Evolutionary conservation across 2,888 invertebrate species (phyloP), one percentile per base, ranked within the genome.

Genomic region (Eristalis arbustorum): DNA sequence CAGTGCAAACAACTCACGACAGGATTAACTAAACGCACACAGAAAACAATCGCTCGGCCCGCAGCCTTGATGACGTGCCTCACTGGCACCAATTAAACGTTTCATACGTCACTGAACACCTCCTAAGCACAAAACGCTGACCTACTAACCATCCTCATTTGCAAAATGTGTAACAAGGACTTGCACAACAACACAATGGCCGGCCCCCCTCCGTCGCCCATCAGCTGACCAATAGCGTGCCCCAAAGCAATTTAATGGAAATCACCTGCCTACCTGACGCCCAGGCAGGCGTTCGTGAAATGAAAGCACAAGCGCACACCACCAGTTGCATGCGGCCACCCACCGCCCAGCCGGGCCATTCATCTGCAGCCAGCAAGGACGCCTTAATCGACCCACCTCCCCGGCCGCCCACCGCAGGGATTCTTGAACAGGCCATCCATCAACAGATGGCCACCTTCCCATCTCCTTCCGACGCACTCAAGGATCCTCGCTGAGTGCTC

Each of bases 111-210:
- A 69, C 76, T 78, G 56, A 82, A 66, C 68, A 84, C 75, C 49
- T 49, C 63, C 62, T 84, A 76, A 76, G 72, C 82, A 82, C 77
- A 82, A 62, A 31, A 82, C 77, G 61, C 49, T 78, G 85, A 82
- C 85, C 85, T 69, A 82, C 77, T 78, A 74, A 85, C 66, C 66
- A 73, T 31, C 71, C 74, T 56, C 77, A 74, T 85, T 85, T 81
- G 69, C 69, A 61, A 78, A 82, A 80, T 82, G 82, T 85, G 82
- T 85, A 85, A 82, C 85, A 82, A 82, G 82, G 85, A 61, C 85
- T 67, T 69, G 37, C 57, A 63, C 75, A 72, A 76, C 67, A 75
- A 80, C 62, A 63, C 80, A 67, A 72, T 31, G 10, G 31, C 10
- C 10, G 31, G 6, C 8, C 31, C 4, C 62, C 75, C 71, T 34